These are phyloP conservation scores for Agriotes lineatus DNA, from an alignment of 2,888 invertebrate species.

Conservation along the genomic window DNA sequence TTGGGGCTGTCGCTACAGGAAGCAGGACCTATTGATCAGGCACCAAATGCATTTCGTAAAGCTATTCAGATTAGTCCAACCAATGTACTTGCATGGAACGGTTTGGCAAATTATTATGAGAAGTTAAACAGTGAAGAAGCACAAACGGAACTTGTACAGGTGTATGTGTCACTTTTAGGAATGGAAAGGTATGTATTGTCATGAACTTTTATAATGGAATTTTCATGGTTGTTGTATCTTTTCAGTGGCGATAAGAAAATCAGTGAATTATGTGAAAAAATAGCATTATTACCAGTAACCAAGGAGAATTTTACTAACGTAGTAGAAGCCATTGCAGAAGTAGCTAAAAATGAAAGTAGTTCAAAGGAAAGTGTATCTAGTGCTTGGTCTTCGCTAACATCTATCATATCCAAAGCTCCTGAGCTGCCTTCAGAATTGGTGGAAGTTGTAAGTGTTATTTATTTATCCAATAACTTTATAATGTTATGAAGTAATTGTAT, in stretches of 20 bases:
- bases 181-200: constrained; percentile 70
- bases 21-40: constrained; percentile 74
- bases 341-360: constrained; percentile 34
- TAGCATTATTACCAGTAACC: constrained; percentile 56
- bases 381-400: constrained; percentile 37
- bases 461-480: no score
- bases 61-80: constrained; percentile 69
- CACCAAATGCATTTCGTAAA: constrained; percentile 71
- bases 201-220: background rate
- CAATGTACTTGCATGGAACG: constrained; percentile 81
- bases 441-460: constrained; percentile 42
- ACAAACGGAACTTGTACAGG: constrained; percentile 73
- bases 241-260: constrained; percentile 72
- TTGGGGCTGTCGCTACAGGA: constrained; percentile 87
- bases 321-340: constrained; percentile 30
- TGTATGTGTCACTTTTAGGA: constrained; percentile 77
- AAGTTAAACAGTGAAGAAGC: constrained; percentile 67
- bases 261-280: constrained; percentile 70
- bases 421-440: constrained; percentile 27
- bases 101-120: constrained; percentile 84
- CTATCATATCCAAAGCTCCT: constrained; percentile 40
- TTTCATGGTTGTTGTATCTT: constrained; percentile 10
- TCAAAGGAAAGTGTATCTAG: constrained; percentile 43
- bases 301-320: constrained; percentile 21
- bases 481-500: no score